A percentile compares a stretch with the other conserved stretches of the same genome.
Conservation (phyloP, 2,888 invertebrate genomes). For the Lepeophtheirus nordmannii region DNA sequence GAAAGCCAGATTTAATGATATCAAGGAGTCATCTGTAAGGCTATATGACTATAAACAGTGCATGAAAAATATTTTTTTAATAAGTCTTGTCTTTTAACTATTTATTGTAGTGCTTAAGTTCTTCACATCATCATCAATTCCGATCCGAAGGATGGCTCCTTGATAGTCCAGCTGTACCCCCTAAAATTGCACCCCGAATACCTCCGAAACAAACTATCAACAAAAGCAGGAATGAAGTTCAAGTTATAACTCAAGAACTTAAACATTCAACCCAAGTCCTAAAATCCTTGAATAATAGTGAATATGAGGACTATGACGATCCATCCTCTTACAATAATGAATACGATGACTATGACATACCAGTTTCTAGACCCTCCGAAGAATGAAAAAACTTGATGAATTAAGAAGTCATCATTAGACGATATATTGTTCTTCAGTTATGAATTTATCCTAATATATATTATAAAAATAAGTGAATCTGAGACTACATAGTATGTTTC, state of each 20-base stretch:
- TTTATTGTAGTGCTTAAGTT: too few species aligned
- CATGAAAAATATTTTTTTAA: too few species aligned
- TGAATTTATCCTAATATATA: too few species aligned
- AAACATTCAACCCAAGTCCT: not conserved
- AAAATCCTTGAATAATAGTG: not conserved
- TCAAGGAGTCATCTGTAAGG: not conserved
- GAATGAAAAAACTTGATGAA: not conserved
- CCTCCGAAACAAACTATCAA: conserved; percentile 1
- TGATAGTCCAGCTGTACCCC: not conserved
- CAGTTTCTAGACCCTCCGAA: not conserved
- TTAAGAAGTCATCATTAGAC: not conserved
- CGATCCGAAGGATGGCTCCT: not conserved
- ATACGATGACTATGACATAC: not conserved
- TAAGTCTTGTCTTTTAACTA: too few species aligned
- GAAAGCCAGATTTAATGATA: not conserved
- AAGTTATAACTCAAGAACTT: not conserved
- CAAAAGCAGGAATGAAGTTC: not conserved
- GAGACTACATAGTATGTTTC: too few species aligned
- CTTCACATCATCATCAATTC: not conserved
- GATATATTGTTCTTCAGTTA: too few species aligned
- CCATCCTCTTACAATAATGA: not conserved
- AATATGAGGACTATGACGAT: conserved; percentile 5
- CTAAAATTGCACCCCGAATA: not conserved
- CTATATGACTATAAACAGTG: not conserved
- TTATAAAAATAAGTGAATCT: too few species aligned